Conservation (phyloP, 2,888 invertebrate genomes). For the Euproctis similis region DNA sequence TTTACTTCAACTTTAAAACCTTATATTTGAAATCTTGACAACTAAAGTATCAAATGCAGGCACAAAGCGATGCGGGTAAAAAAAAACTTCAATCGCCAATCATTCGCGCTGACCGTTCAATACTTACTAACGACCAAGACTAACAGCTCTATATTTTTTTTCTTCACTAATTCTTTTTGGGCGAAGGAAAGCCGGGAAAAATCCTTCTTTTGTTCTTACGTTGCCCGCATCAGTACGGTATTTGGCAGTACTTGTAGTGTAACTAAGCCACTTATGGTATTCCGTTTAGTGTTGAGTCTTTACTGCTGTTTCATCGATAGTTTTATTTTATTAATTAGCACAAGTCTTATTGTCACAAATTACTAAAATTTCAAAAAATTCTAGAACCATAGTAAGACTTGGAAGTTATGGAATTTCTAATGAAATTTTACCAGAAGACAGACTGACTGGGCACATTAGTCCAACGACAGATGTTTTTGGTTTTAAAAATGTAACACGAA, state of each 20-base stretch:
- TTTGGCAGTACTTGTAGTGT: slow-evolving; percentile 58
- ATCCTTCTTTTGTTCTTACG: slow-evolving; percentile 65
- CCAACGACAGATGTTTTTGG: too few species aligned
- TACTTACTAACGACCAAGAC: slow-evolving; percentile 28
- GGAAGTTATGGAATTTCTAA: too few species aligned
- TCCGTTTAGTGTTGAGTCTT: slow-evolving; percentile 36
- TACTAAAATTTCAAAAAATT: too few species aligned
- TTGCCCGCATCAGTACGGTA: slow-evolving; percentile 56
- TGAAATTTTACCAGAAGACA: too few species aligned
- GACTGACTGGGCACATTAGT: too few species aligned
- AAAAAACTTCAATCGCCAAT: slow-evolving; percentile 13
- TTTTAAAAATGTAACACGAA: too few species aligned
- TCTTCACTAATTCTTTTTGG: slow-evolving; percentile 52
- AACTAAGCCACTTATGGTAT: slow-evolving; percentile 70
- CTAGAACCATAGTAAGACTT: too few species aligned
- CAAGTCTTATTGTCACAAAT: neutral
- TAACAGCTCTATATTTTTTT: slow-evolving; percentile 24
- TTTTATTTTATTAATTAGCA: neutral
- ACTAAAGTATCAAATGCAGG: slow-evolving; percentile 7
- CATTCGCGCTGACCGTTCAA: slow-evolving; percentile 25
- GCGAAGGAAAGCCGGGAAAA: slow-evolving; percentile 27
- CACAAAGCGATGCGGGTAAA: slow-evolving; percentile 21
- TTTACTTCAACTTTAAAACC: too few species aligned
- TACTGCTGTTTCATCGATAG: slow-evolving; percentile 12
- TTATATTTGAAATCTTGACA: too few species aligned